Evolutionary conservation across 2,113 vertebrate genomes (phyloP).

Genomic region (Hiodon alosoides): DNA sequence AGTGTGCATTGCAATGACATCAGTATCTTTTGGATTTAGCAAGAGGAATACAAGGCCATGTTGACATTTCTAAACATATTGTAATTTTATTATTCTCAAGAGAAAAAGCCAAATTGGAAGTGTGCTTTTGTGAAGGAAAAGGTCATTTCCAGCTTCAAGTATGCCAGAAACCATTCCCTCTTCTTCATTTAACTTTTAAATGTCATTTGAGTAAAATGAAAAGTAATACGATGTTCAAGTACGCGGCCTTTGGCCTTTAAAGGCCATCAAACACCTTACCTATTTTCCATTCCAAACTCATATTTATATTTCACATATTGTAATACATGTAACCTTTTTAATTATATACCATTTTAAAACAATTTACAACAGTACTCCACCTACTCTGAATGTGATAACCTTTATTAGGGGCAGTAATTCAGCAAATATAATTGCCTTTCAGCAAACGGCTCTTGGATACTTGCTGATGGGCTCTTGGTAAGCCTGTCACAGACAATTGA

Average conservation of each 20-base stretch:
- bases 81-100: slow-evolving; percentile 5
- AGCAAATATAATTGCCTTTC: neutral
- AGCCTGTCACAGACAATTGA: neutral
- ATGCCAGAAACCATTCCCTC: slow-evolving; percentile 7
- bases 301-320: neutral
- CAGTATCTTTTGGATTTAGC: slow-evolving; percentile 3
- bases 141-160: slow-evolving; percentile 6
- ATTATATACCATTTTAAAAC: neutral
- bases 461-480: neutral
- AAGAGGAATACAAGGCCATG: neutral
- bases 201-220: slow-evolving; percentile 20
- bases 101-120: slow-evolving; percentile 11
- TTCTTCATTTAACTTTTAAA: slow-evolving; percentile 18
- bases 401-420: neutral
- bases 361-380: neutral
- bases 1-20: neutral
- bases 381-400: neutral
- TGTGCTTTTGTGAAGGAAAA: slow-evolving; percentile 7
- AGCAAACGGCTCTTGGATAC: neutral
- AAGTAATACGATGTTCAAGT: slow-evolving; percentile 2
- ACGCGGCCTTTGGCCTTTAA: slow-evolving; percentile 3
- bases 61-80: slow-evolving; percentile 11
- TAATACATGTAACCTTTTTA: neutral
- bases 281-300: neutral
- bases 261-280: neutral